phyloP scores from a whole-genome alignment of 2,797 vertebrate genomes.

The Uromys caudimaculatus region DNA sequence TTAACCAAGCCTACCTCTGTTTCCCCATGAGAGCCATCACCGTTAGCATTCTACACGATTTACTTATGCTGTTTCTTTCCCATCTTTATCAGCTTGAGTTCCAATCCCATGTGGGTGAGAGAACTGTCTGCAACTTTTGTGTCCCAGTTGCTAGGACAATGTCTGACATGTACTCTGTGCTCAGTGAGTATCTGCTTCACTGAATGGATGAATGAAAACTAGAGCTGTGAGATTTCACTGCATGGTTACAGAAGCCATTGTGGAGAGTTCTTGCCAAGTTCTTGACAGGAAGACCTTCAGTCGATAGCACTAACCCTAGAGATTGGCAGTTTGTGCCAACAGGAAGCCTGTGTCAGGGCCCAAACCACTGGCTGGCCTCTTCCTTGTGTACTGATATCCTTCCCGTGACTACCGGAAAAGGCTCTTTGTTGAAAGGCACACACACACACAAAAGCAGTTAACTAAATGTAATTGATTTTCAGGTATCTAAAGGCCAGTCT shows the following conservation, averaged over 20 bases:
- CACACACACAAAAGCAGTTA: neutral
- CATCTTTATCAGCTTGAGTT: neutral
- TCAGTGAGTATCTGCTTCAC: neutral
- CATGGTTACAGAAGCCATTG: neutral
- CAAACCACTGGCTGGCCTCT: neutral
- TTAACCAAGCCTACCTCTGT: neutral
- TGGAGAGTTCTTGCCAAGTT: constrained; percentile 25
- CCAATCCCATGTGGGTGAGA: neutral
- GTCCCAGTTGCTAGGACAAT: neutral
- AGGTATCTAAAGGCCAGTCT: constrained; percentile 8
- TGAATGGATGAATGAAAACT: constrained; percentile 4
- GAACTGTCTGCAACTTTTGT: neutral
- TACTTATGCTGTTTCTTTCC: neutral
- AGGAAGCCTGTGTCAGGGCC: neutral
- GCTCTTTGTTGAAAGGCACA: neutral
- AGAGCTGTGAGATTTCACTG: neutral
- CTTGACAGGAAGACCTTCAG: constrained; percentile 44
- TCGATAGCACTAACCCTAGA: neutral
- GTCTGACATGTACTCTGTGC: neutral
- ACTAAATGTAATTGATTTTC: constrained; percentile 5
- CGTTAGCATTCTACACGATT: neutral
- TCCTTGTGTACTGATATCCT: neutral
- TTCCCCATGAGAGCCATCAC: neutral
- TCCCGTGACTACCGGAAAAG: constrained; percentile 17
- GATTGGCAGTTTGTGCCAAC: neutral